Base-by-base conservation (phyloP, 2,797 vertebrate genomes). In the Bradypodion ventrale region DNA sequence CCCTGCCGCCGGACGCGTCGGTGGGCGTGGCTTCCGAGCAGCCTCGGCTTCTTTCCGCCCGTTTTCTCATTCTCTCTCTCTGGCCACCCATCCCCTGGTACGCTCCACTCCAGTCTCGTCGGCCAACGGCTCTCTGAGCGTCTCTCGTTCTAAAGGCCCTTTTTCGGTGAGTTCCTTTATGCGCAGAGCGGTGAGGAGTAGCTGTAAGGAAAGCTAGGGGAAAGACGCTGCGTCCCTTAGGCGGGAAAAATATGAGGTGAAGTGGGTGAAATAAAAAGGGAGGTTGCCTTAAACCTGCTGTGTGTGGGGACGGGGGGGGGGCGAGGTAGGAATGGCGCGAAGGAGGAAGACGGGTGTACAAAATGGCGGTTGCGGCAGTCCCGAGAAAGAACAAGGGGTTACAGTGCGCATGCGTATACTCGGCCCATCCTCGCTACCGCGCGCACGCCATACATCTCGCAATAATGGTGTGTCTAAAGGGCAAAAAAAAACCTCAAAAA, bases 131-230 rank as follows among this genome's bases (percentile, higher is more conserved):
- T 82, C 42, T 32, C 7, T 62, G 59, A 32, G 65, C 62, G 49
- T 75, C 70, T 69, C 23, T 12, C 2, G 25, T 44, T 80, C 59
- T 7, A 15, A 15, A 62, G 73, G 9, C 73, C 44, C 8, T 12
- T 40, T 40, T 46, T 44, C 1, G 85, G 86, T 87, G 70, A 87
- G 86, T n/a, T n/a, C n/a, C n/a, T n/a, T n/a, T n/a, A n/a, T 70
- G 72, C 49, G 49, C 49, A 7, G 49, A 15, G 49, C 9, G 6
- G 16, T 9, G 49, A 52, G 3, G 16, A 35, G 13, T 25, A 3
- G 37, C 5, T 16, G 46, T 0, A 7, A 12, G n/a, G 25, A 56
- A 12, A 7, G 8, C 0, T 5, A 0, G 10, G 13, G 3, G 7
- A 32, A 4, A 8, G 49, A 15, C 5, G 3, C 62, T 19, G 60